Percentiles rank a stretch among this genome's conserved stretches.
These are phyloP conservation scores for Lucilia sericata DNA, from an alignment of 1,140 invertebrate species.

Conservation along the genomic window DNA sequence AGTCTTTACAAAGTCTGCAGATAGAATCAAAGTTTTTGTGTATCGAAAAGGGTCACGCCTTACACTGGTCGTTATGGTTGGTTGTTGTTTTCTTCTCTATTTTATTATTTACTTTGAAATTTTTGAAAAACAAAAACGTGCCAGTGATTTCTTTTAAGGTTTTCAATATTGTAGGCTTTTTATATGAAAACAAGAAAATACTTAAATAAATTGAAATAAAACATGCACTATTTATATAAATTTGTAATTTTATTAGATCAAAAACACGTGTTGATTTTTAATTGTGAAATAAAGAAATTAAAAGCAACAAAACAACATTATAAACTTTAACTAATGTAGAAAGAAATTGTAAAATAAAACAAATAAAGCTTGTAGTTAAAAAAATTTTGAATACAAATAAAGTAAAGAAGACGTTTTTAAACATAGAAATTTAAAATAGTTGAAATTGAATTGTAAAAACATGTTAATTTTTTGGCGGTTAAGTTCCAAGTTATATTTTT, in stretches of 20 bases:
- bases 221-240: constrained; percentile 31
- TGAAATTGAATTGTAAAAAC: no score
- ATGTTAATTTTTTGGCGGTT: no score
- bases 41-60: constrained; percentile 23
- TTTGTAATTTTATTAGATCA: constrained; percentile 32
- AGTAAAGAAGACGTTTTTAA: no score
- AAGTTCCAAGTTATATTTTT: no score
- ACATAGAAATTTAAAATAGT: no score
- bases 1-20: not conserved
- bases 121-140: not conserved
- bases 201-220: not conserved
- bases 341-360: no score
- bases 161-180: not conserved
- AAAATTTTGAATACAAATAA: no score
- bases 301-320: not conserved
- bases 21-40: not conserved
- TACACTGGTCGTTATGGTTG: not conserved
- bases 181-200: not conserved
- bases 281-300: constrained; percentile 9
- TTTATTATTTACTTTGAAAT: constrained; percentile 23
- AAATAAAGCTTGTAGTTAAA: no score
- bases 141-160: not conserved
- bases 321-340: no score
- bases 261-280: constrained; percentile 25
- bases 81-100: not conserved